Percentiles rank a stretch among this genome's conserved stretches.
These are phyloP conservation scores for Lepidonotus clava DNA, from an alignment of 2,888 invertebrate species.

Conservation along the genomic window DNA sequence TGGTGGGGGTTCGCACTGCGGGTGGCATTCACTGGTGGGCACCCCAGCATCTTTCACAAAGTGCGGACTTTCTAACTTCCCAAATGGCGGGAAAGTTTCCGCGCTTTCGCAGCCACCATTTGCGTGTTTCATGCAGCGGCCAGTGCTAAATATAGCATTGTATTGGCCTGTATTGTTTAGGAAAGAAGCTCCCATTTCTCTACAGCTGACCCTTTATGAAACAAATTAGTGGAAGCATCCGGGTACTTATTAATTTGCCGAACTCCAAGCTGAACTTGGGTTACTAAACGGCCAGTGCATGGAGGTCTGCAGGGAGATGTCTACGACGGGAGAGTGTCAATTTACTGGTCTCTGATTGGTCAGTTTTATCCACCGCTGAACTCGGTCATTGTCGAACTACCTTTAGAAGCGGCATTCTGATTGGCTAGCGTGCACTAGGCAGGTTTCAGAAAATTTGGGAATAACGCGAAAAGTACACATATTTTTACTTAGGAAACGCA, in stretches of 20 bases:
- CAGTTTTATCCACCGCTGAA: slow-evolving; percentile 22
- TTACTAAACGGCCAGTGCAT: too few species aligned
- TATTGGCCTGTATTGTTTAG: too few species aligned
- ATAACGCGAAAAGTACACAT: not conserved
- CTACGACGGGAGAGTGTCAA: too few species aligned
- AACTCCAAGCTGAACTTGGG: too few species aligned
- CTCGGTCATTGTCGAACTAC: not conserved
- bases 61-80: too few species aligned
- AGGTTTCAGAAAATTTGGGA: not conserved
- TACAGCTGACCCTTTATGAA: slow-evolving; percentile 52
- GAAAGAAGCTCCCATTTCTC: not conserved
- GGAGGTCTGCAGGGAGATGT: too few species aligned
- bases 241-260: slow-evolving; percentile 53
- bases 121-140: too few species aligned
- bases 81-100: slow-evolving; percentile 11
- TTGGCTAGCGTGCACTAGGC: not conserved
- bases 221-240: slow-evolving; percentile 54
- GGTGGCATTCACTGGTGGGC: too few species aligned
- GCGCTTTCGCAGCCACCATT: not conserved
- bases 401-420: not conserved
- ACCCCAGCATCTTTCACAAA: too few species aligned
- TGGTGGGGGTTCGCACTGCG: too few species aligned
- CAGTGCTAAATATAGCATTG: not conserved
- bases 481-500: not conserved
- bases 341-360: slow-evolving; percentile 30